A percentile compares a stretch with the other conserved stretches of the same genome.
Evolutionary conservation across 64 coral and sea anemone species (phyloP).

Genomic region (Cladopsammia gracilis): DNA sequence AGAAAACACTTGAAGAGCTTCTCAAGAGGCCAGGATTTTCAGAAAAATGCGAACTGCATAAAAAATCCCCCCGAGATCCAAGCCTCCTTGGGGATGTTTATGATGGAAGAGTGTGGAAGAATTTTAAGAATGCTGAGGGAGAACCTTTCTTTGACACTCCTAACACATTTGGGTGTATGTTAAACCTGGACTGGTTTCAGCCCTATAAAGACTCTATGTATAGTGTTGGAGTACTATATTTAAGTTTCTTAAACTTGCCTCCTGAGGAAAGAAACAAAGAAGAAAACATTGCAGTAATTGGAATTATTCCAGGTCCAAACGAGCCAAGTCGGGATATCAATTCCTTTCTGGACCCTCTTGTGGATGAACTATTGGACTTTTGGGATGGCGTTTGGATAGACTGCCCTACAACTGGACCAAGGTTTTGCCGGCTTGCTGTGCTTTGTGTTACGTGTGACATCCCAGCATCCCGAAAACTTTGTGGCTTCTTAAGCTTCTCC

Average conservation of each 20-base stretch:
- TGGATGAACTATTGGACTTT: slow-evolving; percentile 26
- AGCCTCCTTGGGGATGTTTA: slow-evolving; percentile 19
- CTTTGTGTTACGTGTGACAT: slow-evolving; percentile 65
- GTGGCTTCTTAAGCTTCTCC: slow-evolving; percentile 40
- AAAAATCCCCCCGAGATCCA: neutral
- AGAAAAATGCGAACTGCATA: slow-evolving; percentile 10
- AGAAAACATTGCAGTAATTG: slow-evolving; percentile 23
- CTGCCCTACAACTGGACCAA: neutral
- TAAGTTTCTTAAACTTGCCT: slow-evolving; percentile 39
- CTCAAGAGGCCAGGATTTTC: slow-evolving; percentile 19
- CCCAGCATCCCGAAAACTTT: slow-evolving; percentile 64
- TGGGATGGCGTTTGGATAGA: slow-evolving; percentile 64
- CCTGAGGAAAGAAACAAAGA: slow-evolving; percentile 18
- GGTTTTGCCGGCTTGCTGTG: slow-evolving; percentile 56
- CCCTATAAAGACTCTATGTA: slow-evolving; percentile 5
- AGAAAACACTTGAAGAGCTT: neutral
- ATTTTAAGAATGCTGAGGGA: slow-evolving; percentile 11
- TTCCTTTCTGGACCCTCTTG: slow-evolving; percentile 30
- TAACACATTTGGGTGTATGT: slow-evolving; percentile 1
- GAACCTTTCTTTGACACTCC: slow-evolving; percentile 18
- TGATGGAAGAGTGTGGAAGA: slow-evolving; percentile 37
- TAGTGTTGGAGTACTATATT: slow-evolving; percentile 8
- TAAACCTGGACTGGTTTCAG: slow-evolving; percentile 48
- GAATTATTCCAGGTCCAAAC: slow-evolving; percentile 27
- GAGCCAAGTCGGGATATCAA: slow-evolving; percentile 16